phyloP scores from a whole-genome alignment of 2,888 invertebrate species.

The Achlya flavicornis region DNA sequence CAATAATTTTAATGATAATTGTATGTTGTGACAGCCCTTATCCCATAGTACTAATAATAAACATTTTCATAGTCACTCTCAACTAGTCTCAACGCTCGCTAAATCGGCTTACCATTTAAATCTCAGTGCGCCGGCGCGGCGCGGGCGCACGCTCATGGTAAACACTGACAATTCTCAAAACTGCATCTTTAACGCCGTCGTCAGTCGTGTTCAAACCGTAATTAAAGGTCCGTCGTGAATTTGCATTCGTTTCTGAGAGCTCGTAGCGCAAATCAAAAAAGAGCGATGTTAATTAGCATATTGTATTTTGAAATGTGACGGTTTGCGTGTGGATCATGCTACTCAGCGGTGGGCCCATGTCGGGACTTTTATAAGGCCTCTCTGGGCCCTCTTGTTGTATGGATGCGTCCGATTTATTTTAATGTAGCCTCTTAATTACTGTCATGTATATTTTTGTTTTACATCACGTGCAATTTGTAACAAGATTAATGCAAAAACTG shows the following conservation, averaged over 20 bases:
- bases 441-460: constrained; percentile 6
- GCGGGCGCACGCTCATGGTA: constrained; percentile 48
- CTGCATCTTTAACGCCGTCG: constrained; percentile 77
- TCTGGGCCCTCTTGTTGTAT: constrained; percentile 48
- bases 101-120: constrained; percentile 74
- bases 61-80: constrained; percentile 69
- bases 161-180: constrained; percentile 74
- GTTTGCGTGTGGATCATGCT: constrained; percentile 74
- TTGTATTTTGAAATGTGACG: constrained; percentile 83
- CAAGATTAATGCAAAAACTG: constrained; percentile 2
- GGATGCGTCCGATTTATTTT: constrained; percentile 51
- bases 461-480: constrained; percentile 3
- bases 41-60: constrained; percentile 43
- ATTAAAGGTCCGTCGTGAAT: constrained; percentile 77
- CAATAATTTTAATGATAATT: constrained; percentile 5
- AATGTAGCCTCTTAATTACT: constrained; percentile 9
- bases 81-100: constrained; percentile 57
- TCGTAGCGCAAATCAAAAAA: constrained; percentile 76
- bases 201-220: constrained; percentile 78
- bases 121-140: constrained; percentile 34
- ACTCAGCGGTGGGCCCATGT: constrained; percentile 75
- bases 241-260: constrained; percentile 81
- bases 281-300: constrained; percentile 81
- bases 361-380: constrained; percentile 59
- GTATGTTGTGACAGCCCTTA: constrained; percentile 43